A percentile compares a stretch with the other conserved stretches of the same genome.
These are phyloP conservation scores for Triplophysa tibetana DNA, from an alignment of 2,113 vertebrate genomes.

Conservation along the genomic window DNA sequence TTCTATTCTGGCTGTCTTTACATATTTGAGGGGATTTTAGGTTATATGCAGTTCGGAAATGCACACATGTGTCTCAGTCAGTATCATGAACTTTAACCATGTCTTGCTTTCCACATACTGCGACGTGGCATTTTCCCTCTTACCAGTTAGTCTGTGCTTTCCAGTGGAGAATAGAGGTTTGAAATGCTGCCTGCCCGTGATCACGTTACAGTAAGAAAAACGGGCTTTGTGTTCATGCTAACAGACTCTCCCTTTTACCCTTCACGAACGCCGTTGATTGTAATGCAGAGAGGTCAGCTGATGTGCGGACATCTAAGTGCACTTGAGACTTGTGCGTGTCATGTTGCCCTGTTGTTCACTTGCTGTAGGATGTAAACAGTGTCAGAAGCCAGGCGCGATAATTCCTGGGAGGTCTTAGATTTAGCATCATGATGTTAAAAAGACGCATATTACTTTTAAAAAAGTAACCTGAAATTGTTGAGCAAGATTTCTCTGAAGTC, in stretches of 20 bases:
- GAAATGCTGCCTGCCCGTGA: constrained; percentile 29
- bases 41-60: not conserved
- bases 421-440: too few relatives aligned
- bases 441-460: too few relatives aligned
- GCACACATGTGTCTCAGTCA: not conserved
- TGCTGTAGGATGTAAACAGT: not conserved
- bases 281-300: not conserved
- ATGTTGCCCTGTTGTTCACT: not conserved
- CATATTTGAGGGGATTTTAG: not conserved
- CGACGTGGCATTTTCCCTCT: constrained; percentile 46
- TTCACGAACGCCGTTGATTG: not conserved
- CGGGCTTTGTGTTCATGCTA: constrained; percentile 21
- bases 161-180: constrained; percentile 12
- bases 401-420: not conserved
- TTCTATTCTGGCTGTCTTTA: not conserved
- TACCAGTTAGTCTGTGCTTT: constrained; percentile 13
- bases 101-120: constrained; percentile 23
- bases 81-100: constrained; percentile 34
- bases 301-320: not conserved
- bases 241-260: constrained; percentile 27
- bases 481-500: too few relatives aligned
- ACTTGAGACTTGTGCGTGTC: not conserved
- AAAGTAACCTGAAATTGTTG: too few relatives aligned
- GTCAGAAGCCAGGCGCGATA: not conserved
- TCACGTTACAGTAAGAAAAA: constrained; percentile 40